Conservation (phyloP, 2,113 vertebrate genomes). For the Planiliza haematocheilus region DNA sequence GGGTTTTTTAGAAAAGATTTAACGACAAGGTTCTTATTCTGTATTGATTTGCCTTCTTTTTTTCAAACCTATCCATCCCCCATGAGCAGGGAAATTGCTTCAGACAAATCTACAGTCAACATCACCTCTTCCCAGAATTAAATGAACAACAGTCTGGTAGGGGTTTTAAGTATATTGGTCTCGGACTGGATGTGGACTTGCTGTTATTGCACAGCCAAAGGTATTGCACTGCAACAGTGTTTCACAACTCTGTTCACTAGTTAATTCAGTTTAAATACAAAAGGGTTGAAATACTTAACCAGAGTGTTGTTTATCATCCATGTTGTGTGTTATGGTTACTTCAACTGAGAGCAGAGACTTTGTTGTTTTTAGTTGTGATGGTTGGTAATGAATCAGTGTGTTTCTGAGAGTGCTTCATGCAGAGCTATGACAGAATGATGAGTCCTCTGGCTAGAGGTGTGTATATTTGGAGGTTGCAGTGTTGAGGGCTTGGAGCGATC, state of each 20-base stretch:
- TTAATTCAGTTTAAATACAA: conserved; percentile 2
- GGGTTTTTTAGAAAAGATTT: conserved; percentile 9
- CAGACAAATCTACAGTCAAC: conserved; percentile 6
- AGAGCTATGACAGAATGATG: conserved; percentile 4
- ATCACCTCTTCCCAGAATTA: conserved; percentile 11
- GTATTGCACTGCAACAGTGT: not conserved
- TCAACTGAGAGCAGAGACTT: conserved; percentile 10
- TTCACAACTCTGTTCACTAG: not conserved
- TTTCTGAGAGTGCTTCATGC: conserved; percentile 9
- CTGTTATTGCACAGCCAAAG: conserved; percentile 12
- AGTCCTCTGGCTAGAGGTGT: conserved; percentile 13
- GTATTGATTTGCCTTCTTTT: conserved; percentile 2
- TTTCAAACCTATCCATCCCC: not conserved
- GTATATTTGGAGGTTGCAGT: not conserved
- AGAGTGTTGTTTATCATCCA: conserved; percentile 12
- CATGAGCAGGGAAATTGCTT: not conserved
- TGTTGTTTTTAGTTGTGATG: conserved; percentile 27
- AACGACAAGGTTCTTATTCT: not conserved
- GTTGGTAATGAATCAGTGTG: conserved; percentile 15
- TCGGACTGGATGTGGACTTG: conserved; percentile 18
- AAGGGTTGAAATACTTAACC: conserved; percentile 20
- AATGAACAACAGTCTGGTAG: conserved; percentile 6
- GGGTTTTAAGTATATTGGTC: conserved; percentile 1
- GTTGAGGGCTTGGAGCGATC: conserved; percentile 16
- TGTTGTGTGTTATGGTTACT: conserved; percentile 6